These are phyloP conservation scores for Enteromius mattozi DNA, from an alignment of 2,797 vertebrate species.

Conservation along the genomic window DNA sequence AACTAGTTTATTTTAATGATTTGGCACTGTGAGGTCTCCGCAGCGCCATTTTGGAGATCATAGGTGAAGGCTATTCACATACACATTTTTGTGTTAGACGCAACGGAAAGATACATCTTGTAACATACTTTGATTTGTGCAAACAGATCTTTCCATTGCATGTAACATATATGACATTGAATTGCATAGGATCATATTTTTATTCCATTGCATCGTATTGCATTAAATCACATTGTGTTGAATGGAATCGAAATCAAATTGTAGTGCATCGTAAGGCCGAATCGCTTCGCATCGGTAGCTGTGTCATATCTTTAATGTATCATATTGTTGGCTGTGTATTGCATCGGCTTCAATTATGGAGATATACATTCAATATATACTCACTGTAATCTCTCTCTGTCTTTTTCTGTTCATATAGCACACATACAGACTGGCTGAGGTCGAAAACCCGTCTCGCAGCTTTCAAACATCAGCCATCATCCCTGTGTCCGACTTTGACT, in stretches of 20 bases:
- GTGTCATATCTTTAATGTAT: background rate
- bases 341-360: background rate
- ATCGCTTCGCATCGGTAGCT: background rate
- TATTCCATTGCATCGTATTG: background rate
- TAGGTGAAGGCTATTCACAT: too few relatives aligned
- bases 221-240: background rate
- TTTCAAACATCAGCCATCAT: conserved; percentile 43
- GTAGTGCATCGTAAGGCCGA: background rate
- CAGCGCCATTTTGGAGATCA: too few relatives aligned
- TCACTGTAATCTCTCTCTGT: background rate
- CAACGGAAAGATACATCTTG: too few relatives aligned
- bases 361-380: background rate
- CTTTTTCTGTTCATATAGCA: conserved; percentile 40
- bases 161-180: too few relatives aligned
- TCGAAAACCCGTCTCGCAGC: conserved; percentile 31
- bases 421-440: conserved; percentile 29
- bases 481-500: conserved; percentile 32
- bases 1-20: too few relatives aligned
- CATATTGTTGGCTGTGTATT: background rate
- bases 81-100: too few relatives aligned
- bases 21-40: too few relatives aligned
- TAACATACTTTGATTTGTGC: too few relatives aligned
- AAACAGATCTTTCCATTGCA: too few relatives aligned
- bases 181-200: too few relatives aligned
- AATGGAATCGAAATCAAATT: background rate